These are phyloP conservation scores for Tor tambroides DNA, from an alignment of 2,113 vertebrate species.

Conservation along the genomic window DNA sequence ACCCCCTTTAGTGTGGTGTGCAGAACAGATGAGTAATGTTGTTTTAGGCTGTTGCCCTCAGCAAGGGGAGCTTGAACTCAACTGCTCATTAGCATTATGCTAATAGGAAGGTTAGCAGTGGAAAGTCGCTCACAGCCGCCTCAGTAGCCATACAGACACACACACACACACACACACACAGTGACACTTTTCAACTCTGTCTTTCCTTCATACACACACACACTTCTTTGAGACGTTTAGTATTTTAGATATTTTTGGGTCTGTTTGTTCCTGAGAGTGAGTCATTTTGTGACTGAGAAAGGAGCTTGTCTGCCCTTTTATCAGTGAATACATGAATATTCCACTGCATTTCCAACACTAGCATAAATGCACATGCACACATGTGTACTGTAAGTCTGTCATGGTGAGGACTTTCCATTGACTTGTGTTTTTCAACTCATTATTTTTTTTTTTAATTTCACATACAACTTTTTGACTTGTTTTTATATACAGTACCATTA, in stretches of 20 bases:
- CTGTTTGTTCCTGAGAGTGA: background rate
- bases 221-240: conserved; percentile 11
- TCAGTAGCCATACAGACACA: background rate
- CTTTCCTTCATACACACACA: background rate
- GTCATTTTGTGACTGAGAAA: conserved; percentile 14
- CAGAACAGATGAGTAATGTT: conserved; percentile 21
- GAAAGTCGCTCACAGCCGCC: conserved; percentile 15
- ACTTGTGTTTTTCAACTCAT: too few relatives aligned
- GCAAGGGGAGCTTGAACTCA: conserved; percentile 34
- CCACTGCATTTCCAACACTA: background rate
- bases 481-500: too few relatives aligned
- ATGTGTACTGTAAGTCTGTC: background rate
- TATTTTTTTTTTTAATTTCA: too few relatives aligned
- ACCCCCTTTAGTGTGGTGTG: background rate
- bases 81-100: conserved; percentile 18
- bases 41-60: conserved; percentile 26
- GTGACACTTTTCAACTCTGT: background rate
- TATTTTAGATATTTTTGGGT: background rate
- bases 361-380: background rate
- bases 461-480: too few relatives aligned
- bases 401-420: too few relatives aligned
- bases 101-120: conserved; percentile 11
- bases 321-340: conserved; percentile 10
- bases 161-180: background rate
- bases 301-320: conserved; percentile 2